Evolutionary conservation across 2,113 vertebrate genomes (phyloP).

Genomic region (Gopherus evgoodei): DNA sequence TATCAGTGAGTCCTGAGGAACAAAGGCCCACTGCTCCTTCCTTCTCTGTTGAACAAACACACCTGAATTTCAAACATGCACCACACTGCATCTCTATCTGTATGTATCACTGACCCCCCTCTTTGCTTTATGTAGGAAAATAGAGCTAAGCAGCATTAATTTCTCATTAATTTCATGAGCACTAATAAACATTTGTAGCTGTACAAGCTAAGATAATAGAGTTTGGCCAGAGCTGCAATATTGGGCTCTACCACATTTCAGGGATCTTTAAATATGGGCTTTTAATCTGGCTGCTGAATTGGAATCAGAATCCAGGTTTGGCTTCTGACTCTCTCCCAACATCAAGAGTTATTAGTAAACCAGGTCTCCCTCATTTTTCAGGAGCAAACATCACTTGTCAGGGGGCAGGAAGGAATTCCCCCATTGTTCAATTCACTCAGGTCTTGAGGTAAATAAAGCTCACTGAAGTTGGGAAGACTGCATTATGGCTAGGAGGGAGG

Average conservation of each 20-base stretch:
- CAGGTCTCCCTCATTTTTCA: neutral
- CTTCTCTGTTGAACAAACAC: neutral
- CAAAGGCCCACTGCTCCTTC: neutral
- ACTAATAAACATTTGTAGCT: neutral
- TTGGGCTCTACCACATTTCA: neutral
- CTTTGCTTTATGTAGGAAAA: neutral
- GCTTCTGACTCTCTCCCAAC: neutral
- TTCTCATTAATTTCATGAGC: constrained; percentile 5
- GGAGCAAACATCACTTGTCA: neutral
- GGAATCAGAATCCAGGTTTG: neutral
- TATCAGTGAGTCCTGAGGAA: neutral
- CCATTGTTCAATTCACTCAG: neutral
- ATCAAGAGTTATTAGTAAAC: neutral
- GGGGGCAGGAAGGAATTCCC: neutral
- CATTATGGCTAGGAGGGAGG: neutral
- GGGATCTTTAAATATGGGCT: neutral
- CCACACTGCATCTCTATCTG: neutral
- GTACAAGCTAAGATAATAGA: fast-evolving
- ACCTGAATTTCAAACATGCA: neutral
- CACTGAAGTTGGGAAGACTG: neutral
- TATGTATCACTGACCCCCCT: neutral
- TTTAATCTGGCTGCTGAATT: neutral
- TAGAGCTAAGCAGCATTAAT: constrained; percentile 5
- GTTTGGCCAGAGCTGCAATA: neutral
- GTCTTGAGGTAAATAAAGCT: constrained; percentile 10